Conservation (phyloP, 2,888 invertebrate genomes). For the Noctua janthina region DNA sequence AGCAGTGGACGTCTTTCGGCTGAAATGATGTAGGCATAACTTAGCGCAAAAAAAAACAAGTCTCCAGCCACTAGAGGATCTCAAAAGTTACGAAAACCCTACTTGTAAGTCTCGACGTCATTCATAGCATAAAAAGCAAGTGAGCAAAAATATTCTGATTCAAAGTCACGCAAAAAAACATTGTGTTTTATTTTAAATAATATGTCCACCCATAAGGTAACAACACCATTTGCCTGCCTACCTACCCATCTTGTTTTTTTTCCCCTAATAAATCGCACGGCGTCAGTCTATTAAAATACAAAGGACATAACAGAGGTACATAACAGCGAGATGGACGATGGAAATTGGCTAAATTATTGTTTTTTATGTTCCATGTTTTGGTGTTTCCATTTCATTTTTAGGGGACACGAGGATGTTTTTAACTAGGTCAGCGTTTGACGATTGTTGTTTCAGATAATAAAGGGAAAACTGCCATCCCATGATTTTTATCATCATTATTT, state of each 20-base stretch:
- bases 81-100: neutral
- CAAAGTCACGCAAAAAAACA: constrained; percentile 21
- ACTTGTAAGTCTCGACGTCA: neutral
- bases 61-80: neutral
- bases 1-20: too few relatives aligned
- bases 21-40: too few relatives aligned
- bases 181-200: neutral
- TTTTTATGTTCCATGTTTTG: constrained; percentile 33
- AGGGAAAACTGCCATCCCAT: too few relatives aligned
- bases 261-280: constrained; percentile 45
- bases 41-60: neutral
- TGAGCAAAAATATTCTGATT: constrained; percentile 14
- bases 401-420: neutral
- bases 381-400: neutral
- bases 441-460: neutral
- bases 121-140: neutral
- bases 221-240: constrained; percentile 18
- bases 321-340: constrained; percentile 34
- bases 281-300: constrained; percentile 51
- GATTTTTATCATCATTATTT: too few relatives aligned
- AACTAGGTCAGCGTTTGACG: neutral
- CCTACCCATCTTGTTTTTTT: constrained; percentile 47
- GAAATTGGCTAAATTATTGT: constrained; percentile 48
- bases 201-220: constrained; percentile 12
- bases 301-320: constrained; percentile 40